Conservation (phyloP, 2,113 vertebrate genomes). For the Heterochromis multidens region DNA sequence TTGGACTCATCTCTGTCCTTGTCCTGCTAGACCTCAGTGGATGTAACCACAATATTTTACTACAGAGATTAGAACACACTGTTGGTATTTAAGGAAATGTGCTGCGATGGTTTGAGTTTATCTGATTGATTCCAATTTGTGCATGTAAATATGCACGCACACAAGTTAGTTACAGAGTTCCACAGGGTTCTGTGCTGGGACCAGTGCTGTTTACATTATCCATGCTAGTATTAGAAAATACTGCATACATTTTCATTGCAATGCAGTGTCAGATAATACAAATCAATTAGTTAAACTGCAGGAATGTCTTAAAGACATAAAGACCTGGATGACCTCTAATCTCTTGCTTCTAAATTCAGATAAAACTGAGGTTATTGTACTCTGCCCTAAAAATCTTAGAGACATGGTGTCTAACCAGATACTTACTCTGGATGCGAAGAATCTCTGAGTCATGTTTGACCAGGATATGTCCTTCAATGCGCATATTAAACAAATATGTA, state of each 20-base stretch:
- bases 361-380: neutral
- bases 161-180: neutral
- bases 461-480: neutral
- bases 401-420: neutral
- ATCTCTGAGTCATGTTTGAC: accelerated
- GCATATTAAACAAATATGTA: too few relatives aligned
- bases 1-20: too few relatives aligned
- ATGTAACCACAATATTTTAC: neutral
- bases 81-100: too few relatives aligned
- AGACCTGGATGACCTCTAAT: neutral
- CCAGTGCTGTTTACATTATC: neutral
- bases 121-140: neutral
- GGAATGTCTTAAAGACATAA: neutral
- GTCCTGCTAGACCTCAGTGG: too few relatives aligned
- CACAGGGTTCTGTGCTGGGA: neutral
- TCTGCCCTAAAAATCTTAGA: neutral
- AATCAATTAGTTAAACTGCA: neutral
- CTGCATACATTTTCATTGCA: neutral
- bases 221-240: neutral
- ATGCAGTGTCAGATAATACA: neutral
- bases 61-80: too few relatives aligned
- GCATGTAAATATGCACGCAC: neutral
- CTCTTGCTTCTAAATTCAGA: neutral
- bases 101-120: too few relatives aligned
- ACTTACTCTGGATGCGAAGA: neutral